Conservation (phyloP, 2,888 invertebrate species). For the Ptilodon capucinus region DNA sequence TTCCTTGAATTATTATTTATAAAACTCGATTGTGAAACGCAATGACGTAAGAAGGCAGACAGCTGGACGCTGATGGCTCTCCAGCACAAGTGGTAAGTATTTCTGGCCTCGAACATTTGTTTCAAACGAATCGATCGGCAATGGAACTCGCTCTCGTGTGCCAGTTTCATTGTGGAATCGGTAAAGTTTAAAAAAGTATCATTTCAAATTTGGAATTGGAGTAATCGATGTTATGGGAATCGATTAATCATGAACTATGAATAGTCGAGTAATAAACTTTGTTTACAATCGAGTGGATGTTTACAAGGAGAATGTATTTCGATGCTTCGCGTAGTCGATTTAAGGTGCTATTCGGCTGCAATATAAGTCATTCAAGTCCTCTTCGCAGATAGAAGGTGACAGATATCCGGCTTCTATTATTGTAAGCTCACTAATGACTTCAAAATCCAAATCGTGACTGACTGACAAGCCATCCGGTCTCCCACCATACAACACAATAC, state of each 20-base stretch:
- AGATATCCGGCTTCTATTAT: no score
- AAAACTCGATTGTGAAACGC: constrained; percentile 33
- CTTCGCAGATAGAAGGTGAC: no score
- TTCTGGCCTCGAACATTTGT: constrained; percentile 28
- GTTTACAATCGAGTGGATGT: not conserved
- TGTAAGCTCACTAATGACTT: no score
- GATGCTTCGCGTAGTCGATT: not conserved
- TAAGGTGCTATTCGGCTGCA: not conserved
- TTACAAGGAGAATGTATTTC: not conserved
- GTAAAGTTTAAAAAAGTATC: not conserved
- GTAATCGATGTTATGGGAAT: not conserved
- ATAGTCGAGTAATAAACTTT: not conserved
- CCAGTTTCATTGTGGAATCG: not conserved
- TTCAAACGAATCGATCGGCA: constrained; percentile 23
- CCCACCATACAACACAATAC: no score
- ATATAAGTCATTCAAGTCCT: no score
- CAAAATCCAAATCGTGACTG: no score
- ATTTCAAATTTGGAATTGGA: not conserved
- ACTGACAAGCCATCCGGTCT: no score
- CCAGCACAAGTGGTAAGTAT: constrained; percentile 50
- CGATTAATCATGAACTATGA: not conserved
- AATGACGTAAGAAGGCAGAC: constrained; percentile 51
- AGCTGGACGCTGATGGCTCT: constrained; percentile 45
- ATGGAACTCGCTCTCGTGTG: not conserved
- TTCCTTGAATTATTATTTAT: constrained; percentile 28